A percentile compares a stretch with the other conserved stretches of the same genome.
Conservation (phyloP, 2,888 invertebrate genomes). For the Podotricha telesiphe region DNA sequence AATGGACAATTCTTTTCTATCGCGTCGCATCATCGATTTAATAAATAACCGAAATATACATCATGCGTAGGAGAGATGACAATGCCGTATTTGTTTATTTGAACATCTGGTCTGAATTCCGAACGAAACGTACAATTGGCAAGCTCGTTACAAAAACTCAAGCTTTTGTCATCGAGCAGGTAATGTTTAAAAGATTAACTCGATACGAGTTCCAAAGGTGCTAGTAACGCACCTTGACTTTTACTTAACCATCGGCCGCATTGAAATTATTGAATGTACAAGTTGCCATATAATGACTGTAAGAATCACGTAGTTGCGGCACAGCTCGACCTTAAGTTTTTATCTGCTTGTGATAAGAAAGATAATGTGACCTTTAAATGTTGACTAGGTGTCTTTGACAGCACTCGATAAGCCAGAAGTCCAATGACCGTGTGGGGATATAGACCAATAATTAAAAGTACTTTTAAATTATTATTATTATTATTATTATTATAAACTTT, state of each 20-base stretch:
- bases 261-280: conserved; percentile 27
- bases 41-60: conserved; percentile 67
- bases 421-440: conserved; percentile 75
- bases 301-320: conserved; percentile 61
- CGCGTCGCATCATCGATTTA: conserved; percentile 70
- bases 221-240: conserved; percentile 74
- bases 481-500: background rate
- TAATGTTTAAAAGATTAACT: conserved; percentile 80
- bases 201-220: conserved; percentile 70
- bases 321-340: conserved; percentile 71
- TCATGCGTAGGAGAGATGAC: conserved; percentile 79
- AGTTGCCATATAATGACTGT: conserved; percentile 32
- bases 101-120: conserved; percentile 72
- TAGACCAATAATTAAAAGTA: conserved; percentile 28
- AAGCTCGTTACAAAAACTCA: conserved; percentile 63
- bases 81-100: conserved; percentile 74
- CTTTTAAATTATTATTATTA: too few relatives aligned
- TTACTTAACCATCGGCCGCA: conserved; percentile 47
- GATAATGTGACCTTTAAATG: conserved; percentile 78
- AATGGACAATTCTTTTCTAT: conserved; percentile 67
- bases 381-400: conserved; percentile 68
- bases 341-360: conserved; percentile 74
- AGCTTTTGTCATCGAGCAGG: conserved; percentile 68
- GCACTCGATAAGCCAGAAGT: conserved; percentile 67
- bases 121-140: conserved; percentile 60